phyloP scores from a whole-genome alignment of 2,888 invertebrate genomes.

The Euplagia quadripunctaria region DNA sequence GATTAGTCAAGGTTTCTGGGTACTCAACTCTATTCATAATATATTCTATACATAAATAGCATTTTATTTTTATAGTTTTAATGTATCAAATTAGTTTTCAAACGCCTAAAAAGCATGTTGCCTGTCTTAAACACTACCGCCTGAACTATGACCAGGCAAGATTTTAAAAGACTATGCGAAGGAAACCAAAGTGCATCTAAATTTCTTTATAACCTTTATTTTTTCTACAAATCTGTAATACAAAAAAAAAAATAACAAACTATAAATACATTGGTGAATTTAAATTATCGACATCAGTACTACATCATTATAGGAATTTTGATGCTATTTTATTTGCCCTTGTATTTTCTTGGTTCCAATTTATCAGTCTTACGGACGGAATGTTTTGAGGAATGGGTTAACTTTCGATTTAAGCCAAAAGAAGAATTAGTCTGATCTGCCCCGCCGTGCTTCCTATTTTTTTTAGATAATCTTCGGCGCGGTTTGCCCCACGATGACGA shows the following conservation, averaged over 20 bases:
- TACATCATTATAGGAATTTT: neutral
- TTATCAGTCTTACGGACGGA: no score
- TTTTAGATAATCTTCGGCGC: neutral
- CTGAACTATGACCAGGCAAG: neutral
- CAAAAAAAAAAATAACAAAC: neutral
- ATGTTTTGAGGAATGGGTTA: neutral
- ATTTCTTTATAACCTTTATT: neutral
- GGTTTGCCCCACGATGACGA: neutral
- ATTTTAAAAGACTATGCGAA: neutral
- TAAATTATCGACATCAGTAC: neutral
- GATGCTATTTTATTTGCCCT: neutral
- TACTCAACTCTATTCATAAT: no score
- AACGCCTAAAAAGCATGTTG: no score
- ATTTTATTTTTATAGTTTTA: no score
- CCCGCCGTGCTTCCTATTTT: neutral
- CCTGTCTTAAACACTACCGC: no score
- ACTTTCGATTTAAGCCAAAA: neutral
- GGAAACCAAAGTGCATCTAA: neutral
- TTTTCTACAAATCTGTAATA: neutral
- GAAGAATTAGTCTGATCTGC: neutral
- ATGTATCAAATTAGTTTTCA: no score
- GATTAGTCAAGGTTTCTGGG: no score
- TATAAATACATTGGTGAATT: neutral
- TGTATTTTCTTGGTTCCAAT: neutral
- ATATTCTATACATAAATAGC: no score